Evolutionary conservation across 2,797 vertebrate genomes (phyloP).

Genomic region (Myotis daubentonii): DNA sequence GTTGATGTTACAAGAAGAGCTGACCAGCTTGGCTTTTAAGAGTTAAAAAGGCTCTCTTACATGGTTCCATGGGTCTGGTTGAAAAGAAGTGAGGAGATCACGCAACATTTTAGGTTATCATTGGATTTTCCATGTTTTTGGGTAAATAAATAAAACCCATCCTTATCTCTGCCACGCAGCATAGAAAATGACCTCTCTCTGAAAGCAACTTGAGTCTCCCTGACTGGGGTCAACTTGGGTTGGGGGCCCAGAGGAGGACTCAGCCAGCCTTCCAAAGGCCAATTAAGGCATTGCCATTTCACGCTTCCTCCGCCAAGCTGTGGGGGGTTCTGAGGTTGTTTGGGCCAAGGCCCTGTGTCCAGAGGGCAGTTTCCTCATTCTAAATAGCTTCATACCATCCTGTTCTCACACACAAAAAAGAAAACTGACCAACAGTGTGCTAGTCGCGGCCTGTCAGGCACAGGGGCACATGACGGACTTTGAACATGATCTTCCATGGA

Average conservation of each 20-base stretch:
- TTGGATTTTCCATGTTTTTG: slow-evolving; percentile 73
- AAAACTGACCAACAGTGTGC: not conserved
- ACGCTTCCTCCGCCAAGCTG: slow-evolving; percentile 14
- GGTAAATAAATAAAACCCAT: slow-evolving; percentile 76
- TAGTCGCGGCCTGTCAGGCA: not conserved
- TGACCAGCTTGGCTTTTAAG: not conserved
- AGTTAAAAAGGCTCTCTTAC: not conserved
- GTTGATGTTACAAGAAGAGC: not conserved
- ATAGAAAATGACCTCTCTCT: slow-evolving; percentile 61
- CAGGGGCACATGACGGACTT: not conserved
- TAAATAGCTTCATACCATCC: not conserved
- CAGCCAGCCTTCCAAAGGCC: slow-evolving; percentile 10
- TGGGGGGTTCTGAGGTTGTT: slow-evolving; percentile 36
- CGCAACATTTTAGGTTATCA: slow-evolving; percentile 69
- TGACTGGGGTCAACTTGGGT: slow-evolving; percentile 29
- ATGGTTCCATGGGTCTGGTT: not conserved
- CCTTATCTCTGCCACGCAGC: slow-evolving; percentile 65
- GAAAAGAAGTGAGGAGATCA: slow-evolving; percentile 28
- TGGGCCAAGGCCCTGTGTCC: not conserved
- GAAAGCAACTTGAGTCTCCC: slow-evolving; percentile 71
- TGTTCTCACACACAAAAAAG: not conserved
- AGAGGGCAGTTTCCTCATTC: slow-evolving; percentile 34
- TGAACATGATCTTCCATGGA: not conserved
- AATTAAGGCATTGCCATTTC: slow-evolving; percentile 51
- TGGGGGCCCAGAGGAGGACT: not conserved